These are phyloP conservation scores for Drosophila bipectinata DNA, from an alignment of 1,140 invertebrate species.

Conservation along the genomic window DNA sequence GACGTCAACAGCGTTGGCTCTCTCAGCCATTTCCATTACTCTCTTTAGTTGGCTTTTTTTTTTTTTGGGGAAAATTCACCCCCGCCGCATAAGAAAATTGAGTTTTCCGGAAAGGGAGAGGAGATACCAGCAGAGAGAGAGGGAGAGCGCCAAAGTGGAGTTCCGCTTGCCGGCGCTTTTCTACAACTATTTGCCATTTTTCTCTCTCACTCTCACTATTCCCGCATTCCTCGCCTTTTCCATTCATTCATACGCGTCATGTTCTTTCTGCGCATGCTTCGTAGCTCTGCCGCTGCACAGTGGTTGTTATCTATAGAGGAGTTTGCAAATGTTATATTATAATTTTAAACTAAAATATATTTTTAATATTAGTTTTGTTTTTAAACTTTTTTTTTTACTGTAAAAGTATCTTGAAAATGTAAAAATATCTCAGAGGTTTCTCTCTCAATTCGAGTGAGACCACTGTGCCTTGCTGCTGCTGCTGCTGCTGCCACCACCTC, in stretches of 20 bases:
- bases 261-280: slow-evolving; percentile 44
- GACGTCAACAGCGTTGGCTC: slow-evolving; percentile 43
- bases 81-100: slow-evolving; percentile 48
- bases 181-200: slow-evolving; percentile 59
- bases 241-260: slow-evolving; percentile 58
- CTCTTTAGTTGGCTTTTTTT: slow-evolving; percentile 17
- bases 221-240: slow-evolving; percentile 47
- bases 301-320: neutral
- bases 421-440: no score
- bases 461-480: neutral
- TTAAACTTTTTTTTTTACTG: no score
- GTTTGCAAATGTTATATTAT: neutral
- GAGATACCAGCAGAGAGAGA: slow-evolving; percentile 19
- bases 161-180: slow-evolving; percentile 67
- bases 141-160: slow-evolving; percentile 17
- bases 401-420: no score
- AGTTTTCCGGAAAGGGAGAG: slow-evolving; percentile 52
- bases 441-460: neutral
- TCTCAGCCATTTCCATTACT: slow-evolving; percentile 18
- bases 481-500: neutral
- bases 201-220: slow-evolving; percentile 11
- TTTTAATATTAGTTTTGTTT: no score
- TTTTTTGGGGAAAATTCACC: slow-evolving; percentile 56
- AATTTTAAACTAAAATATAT: no score
- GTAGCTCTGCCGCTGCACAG: slow-evolving; percentile 2